These are phyloP conservation scores for Asobara japonica DNA, from an alignment of 1,140 invertebrate genomes.

Conservation along the genomic window DNA sequence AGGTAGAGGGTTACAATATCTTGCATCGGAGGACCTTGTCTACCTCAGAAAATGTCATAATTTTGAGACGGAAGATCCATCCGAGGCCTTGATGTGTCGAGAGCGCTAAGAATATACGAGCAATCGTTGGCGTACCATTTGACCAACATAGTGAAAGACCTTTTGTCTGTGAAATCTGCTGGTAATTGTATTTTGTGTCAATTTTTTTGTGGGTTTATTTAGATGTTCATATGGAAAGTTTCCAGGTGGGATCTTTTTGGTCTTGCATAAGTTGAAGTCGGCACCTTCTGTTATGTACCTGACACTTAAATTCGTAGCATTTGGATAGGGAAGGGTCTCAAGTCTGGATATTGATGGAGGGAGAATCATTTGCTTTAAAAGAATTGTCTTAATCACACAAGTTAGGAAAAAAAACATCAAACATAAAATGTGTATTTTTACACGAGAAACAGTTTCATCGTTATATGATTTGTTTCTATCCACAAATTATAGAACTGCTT, in stretches of 20 bases:
- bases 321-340: too few species aligned
- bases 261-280: neutral
- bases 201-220: constrained; percentile 3
- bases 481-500: too few species aligned
- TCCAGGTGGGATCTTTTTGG: too few species aligned
- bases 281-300: neutral
- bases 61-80: constrained; percentile 1
- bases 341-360: too few species aligned
- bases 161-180: constrained; percentile 67
- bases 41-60: constrained; percentile 65
- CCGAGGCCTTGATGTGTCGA: constrained; percentile 54
- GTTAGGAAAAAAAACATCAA: too few species aligned
- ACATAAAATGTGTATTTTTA: too few species aligned
- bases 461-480: too few species aligned
- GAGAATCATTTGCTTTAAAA: too few species aligned
- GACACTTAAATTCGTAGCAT: too few species aligned
- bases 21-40: constrained; percentile 57
- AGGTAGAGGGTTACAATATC: constrained; percentile 54
- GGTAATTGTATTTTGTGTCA: constrained; percentile 49
- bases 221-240: neutral
- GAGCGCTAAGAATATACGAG: constrained; percentile 53
- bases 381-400: too few species aligned
- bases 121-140: constrained; percentile 58
- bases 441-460: too few species aligned
- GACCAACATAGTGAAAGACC: constrained; percentile 62